Evolutionary conservation across 2,888 invertebrate genomes (phyloP), one percentile per base, ranked within the genome.

Genomic region (Ophion costatus): DNA sequence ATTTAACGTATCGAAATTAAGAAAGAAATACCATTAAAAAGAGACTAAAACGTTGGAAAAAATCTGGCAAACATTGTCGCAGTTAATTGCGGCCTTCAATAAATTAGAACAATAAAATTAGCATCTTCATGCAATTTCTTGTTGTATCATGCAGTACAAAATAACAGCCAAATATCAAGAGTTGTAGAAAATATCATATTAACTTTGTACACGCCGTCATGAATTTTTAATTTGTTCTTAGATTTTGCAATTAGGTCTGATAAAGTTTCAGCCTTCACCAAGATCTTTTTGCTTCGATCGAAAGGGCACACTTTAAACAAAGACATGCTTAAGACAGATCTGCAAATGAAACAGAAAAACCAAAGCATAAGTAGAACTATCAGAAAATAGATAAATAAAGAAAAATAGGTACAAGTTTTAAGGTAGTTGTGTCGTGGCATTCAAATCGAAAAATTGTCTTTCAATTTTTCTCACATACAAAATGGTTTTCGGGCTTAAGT

Each of bases 131-230:
- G 57, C 20, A 10, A 33, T n/a, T 38, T n/a, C 14, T 9, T 22
- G 22, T 22, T 38, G 22, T 57, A 38, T 33, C 38, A 14, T 56
- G 56, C 17, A 51, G 11, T 29, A 20, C 20, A 20, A 38, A 38
- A 6, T 38, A 10, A n/a, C 11, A 57, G 56, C 11, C 24, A 59
- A 59, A 51, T 24, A 56, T 9, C 22, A 17, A n/a, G 24, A 51
- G 42, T 2, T 42, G 2, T 42, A 56, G 14, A 29, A 56, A 70
- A 73, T 10, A 22, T 57, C 45, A 33, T 29, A 29, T 29, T 75
- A 67, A 81, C 81, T 69, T 81, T 67, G 57, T 81, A 81, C 11
- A 20, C 61, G 69, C 66, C 75, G 29, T 69, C 75, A 56, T 63
- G 29, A 22, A 81, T 67, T 17, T 76, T 29, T 17, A 81, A 22